A percentile compares a stretch with the other conserved stretches of the same genome.
Conservation (phyloP, 2,113 vertebrate genomes). For the Crocuta crocuta region DNA sequence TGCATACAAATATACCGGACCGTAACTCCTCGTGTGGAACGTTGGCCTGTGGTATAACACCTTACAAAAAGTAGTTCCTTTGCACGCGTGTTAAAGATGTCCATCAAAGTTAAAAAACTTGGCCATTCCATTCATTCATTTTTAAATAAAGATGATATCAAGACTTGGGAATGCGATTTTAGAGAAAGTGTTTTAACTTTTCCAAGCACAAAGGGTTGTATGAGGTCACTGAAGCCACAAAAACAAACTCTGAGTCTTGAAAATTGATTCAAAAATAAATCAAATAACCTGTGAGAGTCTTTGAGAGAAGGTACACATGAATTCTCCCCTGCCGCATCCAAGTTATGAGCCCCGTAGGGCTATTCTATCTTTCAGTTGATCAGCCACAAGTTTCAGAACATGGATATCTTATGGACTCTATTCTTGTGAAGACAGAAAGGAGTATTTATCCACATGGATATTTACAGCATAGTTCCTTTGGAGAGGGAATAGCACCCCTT, state of each 20-base stretch:
- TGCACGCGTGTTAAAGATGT: background rate
- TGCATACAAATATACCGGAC: background rate
- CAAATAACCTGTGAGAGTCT: background rate
- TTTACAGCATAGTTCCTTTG: background rate
- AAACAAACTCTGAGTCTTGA: background rate
- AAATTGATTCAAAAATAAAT: constrained; percentile 58
- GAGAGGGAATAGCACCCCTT: background rate
- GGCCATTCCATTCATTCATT: background rate
- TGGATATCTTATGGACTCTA: background rate
- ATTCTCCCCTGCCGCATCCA: background rate
- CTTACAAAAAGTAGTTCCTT: constrained; percentile 20
- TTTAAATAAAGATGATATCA: constrained; percentile 50
- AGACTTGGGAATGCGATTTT: background rate
- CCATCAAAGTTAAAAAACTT: constrained; percentile 31
- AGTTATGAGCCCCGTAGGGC: background rate
- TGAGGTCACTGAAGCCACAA: constrained; percentile 43
- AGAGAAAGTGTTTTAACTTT: constrained; percentile 54
- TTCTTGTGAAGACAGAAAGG: background rate
- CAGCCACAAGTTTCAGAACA: background rate
- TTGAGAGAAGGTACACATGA: background rate
- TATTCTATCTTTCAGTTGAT: background rate
- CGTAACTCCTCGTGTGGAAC: background rate
- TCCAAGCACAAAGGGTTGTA: constrained; percentile 24
- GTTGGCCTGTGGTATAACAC: background rate
- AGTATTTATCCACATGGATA: background rate